These are phyloP conservation scores for Luscinia luscinia DNA, from an alignment of 2,797 vertebrate genomes.

Conservation along the genomic window DNA sequence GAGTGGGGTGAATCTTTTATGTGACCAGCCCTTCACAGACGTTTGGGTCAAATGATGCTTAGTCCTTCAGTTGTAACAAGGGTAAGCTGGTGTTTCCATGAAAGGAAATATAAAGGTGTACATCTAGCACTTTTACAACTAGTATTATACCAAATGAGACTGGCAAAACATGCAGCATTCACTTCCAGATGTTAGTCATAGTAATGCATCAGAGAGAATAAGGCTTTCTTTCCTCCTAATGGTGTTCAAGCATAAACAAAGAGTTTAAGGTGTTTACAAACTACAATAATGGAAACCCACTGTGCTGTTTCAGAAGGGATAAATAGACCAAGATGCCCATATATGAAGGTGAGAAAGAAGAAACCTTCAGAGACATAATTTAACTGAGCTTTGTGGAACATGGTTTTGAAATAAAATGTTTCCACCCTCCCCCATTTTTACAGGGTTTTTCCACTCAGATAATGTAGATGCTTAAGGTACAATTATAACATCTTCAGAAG, in stretches of 20 bases:
- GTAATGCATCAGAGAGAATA: background rate
- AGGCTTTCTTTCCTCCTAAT: background rate
- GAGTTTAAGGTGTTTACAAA: background rate
- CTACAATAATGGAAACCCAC: background rate
- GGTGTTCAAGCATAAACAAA: conserved; percentile 10
- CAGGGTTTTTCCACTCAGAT: conserved; percentile 36
- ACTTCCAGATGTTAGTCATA: background rate
- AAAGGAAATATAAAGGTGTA: background rate
- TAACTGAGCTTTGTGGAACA: background rate
- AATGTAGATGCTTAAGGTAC: conserved; percentile 59
- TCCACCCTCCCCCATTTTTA: conserved; percentile 1
- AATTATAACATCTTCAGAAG: conserved; percentile 65
- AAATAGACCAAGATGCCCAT: background rate
- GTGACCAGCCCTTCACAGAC: background rate
- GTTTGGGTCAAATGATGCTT: background rate
- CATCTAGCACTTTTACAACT: background rate
- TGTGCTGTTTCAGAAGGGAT: conserved; percentile 11
- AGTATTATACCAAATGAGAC: background rate
- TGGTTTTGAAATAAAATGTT: background rate
- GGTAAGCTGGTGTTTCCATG: background rate
- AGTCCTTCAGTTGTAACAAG: background rate
- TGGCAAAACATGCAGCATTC: background rate
- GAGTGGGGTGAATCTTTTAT: background rate
- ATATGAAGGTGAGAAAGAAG: background rate
- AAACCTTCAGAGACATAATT: conserved; percentile 18